Evolutionary conservation across 64 coral and sea anemone genomes (phyloP).

Genomic region (Cladopsammia gracilis): DNA sequence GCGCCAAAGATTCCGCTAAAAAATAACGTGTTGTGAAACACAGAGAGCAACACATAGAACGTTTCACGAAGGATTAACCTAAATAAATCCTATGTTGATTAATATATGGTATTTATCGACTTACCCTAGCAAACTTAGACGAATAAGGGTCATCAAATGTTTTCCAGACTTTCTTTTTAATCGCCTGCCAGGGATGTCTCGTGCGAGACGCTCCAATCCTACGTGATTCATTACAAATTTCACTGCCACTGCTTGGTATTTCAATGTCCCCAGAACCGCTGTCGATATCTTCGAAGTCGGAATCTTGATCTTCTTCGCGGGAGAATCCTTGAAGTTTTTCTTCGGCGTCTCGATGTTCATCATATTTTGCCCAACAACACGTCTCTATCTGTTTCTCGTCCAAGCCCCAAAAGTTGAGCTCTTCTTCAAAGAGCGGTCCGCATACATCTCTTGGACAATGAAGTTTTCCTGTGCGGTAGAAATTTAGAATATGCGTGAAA

Average conservation of each 20-base stretch:
- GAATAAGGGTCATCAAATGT: slow-evolving; percentile 87
- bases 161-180: slow-evolving; percentile 90
- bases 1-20: not conserved
- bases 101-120: slow-evolving; percentile 20
- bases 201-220: slow-evolving; percentile 10
- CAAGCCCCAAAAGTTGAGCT: slow-evolving; percentile 90
- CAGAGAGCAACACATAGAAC: not conserved
- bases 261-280: slow-evolving; percentile 68
- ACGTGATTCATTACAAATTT: slow-evolving; percentile 58
- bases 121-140: slow-evolving; percentile 88
- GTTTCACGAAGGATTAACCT: not conserved
- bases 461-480: slow-evolving; percentile 90
- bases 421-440: slow-evolving; percentile 94
- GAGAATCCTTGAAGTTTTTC: slow-evolving; percentile 92
- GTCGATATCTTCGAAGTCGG: slow-evolving; percentile 45
- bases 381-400: slow-evolving; percentile 95
- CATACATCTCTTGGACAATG: slow-evolving; percentile 94
- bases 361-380: slow-evolving; percentile 98
- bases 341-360: slow-evolving; percentile 92
- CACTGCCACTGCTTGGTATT: slow-evolving; percentile 81
- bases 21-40: not conserved
- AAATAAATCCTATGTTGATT: not conserved
- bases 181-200: slow-evolving; percentile 46
- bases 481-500: slow-evolving; percentile 95
- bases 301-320: slow-evolving; percentile 77